These are phyloP conservation scores for Poeciliopsis turrubarensis DNA, from an alignment of 2,113 vertebrate genomes.

Conservation along the genomic window DNA sequence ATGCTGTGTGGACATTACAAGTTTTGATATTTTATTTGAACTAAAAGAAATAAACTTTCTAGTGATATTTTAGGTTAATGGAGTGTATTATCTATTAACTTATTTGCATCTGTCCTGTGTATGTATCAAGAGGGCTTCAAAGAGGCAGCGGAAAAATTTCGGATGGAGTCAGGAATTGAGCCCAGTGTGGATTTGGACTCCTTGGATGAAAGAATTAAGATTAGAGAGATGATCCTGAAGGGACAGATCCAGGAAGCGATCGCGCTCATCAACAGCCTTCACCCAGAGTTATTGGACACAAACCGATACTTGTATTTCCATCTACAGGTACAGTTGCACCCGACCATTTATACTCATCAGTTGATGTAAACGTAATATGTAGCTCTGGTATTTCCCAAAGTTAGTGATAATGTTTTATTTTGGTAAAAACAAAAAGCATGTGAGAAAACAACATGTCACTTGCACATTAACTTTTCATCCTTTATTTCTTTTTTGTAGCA, in stretches of 20 bases:
- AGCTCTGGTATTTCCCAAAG: background rate
- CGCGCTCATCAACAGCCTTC: conserved; percentile 94
- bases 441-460: background rate
- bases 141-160: conserved; percentile 98
- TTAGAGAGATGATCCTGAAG: conserved; percentile 97
- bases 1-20: background rate
- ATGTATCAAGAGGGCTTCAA: conserved; percentile 92
- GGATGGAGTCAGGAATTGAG: conserved; percentile 98
- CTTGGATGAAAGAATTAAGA: conserved; percentile 97
- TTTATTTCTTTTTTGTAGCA: conserved; percentile 79
- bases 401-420: background rate
- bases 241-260: conserved; percentile 98
- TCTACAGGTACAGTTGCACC: conserved; percentile 85
- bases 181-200: conserved; percentile 97
- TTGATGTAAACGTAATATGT: background rate
- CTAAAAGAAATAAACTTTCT: background rate
- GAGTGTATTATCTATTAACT: background rate
- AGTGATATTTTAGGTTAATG: background rate
- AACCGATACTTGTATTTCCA: conserved; percentile 98
- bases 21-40: background rate
- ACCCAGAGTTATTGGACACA: conserved; percentile 95
- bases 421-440: background rate
- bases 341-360: background rate
- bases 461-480: background rate
- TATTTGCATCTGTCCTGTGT: conserved; percentile 20